phyloP scores from a whole-genome alignment of 2,113 vertebrate genomes.

The Gallinago paraguaiae region DNA sequence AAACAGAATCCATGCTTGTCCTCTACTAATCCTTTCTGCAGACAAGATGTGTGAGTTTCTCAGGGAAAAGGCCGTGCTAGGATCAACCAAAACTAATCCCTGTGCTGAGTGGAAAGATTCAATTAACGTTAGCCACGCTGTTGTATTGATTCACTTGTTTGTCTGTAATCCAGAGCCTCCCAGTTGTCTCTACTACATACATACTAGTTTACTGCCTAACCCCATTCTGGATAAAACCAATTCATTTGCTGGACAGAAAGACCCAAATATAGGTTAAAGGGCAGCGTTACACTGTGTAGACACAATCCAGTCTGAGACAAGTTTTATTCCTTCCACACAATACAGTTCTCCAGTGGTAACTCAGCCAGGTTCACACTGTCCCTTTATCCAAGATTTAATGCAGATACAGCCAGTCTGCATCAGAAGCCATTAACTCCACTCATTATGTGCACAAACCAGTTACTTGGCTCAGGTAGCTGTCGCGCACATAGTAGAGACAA shows the following conservation, averaged over 20 bases:
- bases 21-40: background rate
- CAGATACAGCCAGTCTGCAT: background rate
- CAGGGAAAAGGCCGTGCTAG: background rate
- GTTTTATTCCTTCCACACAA: background rate
- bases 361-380: background rate
- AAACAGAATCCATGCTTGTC: background rate
- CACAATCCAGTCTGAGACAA: background rate
- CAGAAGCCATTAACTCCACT: background rate
- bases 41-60: background rate
- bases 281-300: background rate
- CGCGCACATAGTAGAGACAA: background rate
- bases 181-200: background rate
- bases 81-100: background rate
- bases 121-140: background rate
- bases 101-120: background rate
- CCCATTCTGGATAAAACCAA: background rate
- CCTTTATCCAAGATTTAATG: background rate
- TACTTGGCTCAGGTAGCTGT: background rate
- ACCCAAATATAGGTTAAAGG: background rate
- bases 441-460: background rate
- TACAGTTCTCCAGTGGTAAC: background rate
- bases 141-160: background rate
- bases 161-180: background rate
- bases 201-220: background rate
- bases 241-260: background rate